phyloP scores from a whole-genome alignment of 2,888 invertebrate species.

The Dicranocentrus wangi region DNA sequence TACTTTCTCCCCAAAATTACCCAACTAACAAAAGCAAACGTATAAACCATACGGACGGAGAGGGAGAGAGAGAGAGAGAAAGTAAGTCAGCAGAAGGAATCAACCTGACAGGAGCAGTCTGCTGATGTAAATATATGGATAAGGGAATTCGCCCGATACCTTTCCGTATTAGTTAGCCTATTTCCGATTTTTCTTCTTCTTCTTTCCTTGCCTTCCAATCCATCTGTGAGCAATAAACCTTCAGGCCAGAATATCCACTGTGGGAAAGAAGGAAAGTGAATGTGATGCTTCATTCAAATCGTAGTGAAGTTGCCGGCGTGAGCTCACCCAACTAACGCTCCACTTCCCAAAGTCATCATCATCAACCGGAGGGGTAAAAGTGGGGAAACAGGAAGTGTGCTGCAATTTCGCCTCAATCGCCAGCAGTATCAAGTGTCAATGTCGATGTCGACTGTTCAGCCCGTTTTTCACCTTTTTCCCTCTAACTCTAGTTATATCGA shows the following conservation, averaged over 20 bases:
- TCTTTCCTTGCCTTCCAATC: too few relatives aligned
- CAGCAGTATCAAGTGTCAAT: constrained; percentile 37
- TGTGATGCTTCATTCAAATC: constrained; percentile 18
- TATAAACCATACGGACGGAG: not conserved
- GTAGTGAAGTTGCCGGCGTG: not conserved
- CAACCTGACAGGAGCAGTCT: too few relatives aligned
- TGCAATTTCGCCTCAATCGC: constrained; percentile 24
- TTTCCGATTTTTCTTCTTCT: too few relatives aligned
- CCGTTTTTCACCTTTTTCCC: not conserved
- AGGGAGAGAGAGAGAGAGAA: not conserved
- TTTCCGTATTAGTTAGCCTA: too few relatives aligned
- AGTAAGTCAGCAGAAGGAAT: too few relatives aligned
- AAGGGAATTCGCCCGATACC: too few relatives aligned
- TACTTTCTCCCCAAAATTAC: not conserved
- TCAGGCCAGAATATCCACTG: not conserved
- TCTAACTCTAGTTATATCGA: not conserved
- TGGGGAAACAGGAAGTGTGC: constrained; percentile 16
- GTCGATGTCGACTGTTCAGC: not conserved
- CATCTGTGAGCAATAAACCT: constrained; percentile 8
- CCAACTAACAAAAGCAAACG: constrained; percentile 13
- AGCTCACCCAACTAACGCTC: not conserved
- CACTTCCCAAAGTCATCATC: not conserved
- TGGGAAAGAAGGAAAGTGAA: constrained; percentile 13
- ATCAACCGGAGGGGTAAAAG: not conserved
- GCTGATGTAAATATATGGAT: not conserved